Evolutionary conservation across 2,113 vertebrate genomes (phyloP).

Genomic region (Tangachromis dhanisi): DNA sequence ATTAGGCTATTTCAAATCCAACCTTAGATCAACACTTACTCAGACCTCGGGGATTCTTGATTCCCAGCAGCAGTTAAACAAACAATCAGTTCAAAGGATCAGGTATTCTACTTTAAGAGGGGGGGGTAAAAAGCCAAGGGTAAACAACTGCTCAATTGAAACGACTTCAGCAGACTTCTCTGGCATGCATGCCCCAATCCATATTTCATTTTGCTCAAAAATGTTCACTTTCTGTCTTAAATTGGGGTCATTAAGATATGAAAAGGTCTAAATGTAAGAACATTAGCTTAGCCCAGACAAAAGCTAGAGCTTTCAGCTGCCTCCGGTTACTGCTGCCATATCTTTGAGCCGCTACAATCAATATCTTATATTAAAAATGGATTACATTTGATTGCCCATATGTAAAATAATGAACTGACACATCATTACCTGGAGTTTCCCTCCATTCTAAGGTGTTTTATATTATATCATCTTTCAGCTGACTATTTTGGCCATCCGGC

Average conservation of each 20-base stretch:
- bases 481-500: not conserved
- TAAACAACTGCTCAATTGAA: slow-evolving; percentile 76
- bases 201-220: slow-evolving; percentile 56
- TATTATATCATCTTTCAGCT: not conserved
- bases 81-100: slow-evolving; percentile 78
- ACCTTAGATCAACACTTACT: slow-evolving; percentile 77
- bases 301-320: not conserved
- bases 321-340: not conserved
- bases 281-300: not conserved
- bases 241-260: slow-evolving; percentile 44
- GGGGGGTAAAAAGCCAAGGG: slow-evolving; percentile 53
- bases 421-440: not conserved
- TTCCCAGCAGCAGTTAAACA: slow-evolving; percentile 77
- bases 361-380: not conserved
- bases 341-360: not conserved
- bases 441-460: not conserved
- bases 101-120: slow-evolving; percentile 69
- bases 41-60: slow-evolving; percentile 71
- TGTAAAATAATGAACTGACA: not conserved
- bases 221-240: slow-evolving; percentile 40
- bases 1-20: slow-evolving; percentile 77
- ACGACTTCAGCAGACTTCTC: slow-evolving; percentile 46
- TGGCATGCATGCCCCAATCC: slow-evolving; percentile 41
- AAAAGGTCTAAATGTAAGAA: slow-evolving; percentile 29
- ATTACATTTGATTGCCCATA: not conserved